Percentiles rank a stretch among this genome's conserved stretches.
phyloP scores from a whole-genome alignment of 2,888 invertebrate species.

The Drosophila prostipennis region DNA sequence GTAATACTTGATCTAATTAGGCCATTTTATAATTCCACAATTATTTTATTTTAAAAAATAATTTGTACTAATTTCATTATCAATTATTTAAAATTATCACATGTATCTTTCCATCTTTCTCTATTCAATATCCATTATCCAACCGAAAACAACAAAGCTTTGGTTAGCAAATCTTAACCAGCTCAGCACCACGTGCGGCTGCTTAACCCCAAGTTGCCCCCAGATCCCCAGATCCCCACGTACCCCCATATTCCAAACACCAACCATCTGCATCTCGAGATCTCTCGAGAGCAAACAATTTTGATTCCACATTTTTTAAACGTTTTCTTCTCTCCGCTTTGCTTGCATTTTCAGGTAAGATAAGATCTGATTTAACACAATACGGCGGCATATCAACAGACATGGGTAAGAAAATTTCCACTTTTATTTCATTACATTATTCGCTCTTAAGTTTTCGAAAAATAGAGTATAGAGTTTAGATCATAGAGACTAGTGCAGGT shows the following conservation, averaged over 20 bases:
- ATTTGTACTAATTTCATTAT: too few species aligned
- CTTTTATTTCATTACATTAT: slow-evolving; percentile 66
- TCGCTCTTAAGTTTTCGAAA: slow-evolving; percentile 38
- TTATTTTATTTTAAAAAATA: too few species aligned
- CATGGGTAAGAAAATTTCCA: slow-evolving; percentile 83
- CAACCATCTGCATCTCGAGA: slow-evolving; percentile 28
- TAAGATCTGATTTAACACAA: slow-evolving; percentile 84
- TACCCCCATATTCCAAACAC: not conserved
- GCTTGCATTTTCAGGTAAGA: slow-evolving; percentile 80
- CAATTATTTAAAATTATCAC: not conserved
- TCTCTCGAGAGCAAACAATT: slow-evolving; percentile 57
- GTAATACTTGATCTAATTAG: too few species aligned
- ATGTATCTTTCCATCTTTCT: not conserved
- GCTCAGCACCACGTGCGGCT: slow-evolving; percentile 65
- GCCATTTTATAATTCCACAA: too few species aligned
- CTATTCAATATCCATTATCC: not conserved
- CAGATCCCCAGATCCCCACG: not conserved
- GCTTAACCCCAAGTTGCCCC: slow-evolving; percentile 55
- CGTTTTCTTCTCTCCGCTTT: slow-evolving; percentile 66
- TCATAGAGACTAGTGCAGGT: slow-evolving; percentile 29
- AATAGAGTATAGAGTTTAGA: slow-evolving; percentile 14
- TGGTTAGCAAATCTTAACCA: slow-evolving; percentile 46
- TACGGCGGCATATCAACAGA: slow-evolving; percentile 84
- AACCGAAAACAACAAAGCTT: slow-evolving; percentile 38
- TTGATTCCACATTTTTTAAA: slow-evolving; percentile 67